Conservation (phyloP, 2,113 vertebrate genomes). For the Gnathochromis pfefferi region DNA sequence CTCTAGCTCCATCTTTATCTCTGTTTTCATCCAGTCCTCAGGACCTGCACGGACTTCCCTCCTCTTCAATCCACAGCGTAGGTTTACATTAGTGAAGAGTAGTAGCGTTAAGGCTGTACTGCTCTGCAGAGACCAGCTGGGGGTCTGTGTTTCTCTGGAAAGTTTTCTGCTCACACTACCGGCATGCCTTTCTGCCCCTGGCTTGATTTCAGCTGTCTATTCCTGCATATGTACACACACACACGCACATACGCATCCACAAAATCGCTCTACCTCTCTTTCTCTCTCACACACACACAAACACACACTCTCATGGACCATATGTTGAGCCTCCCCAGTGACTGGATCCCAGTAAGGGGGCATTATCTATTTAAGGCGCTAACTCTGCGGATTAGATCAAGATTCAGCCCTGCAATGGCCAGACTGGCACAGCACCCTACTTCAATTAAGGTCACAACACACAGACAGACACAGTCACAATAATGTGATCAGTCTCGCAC, state of each 20-base stretch:
- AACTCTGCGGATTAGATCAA: conserved; percentile 55
- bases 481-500: conserved; percentile 26
- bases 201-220: conserved; percentile 52
- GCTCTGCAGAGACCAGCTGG: conserved; percentile 29
- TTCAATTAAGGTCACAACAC: conserved; percentile 43
- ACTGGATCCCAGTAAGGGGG: conserved; percentile 28
- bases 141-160: conserved; percentile 55
- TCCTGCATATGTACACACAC: conserved; percentile 1
- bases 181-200: conserved; percentile 35
- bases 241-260: neutral
- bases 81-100: neutral
- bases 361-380: conserved; percentile 63
- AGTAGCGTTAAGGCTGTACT: neutral
- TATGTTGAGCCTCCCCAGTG: conserved; percentile 33
- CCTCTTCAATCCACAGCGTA: neutral
- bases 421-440: conserved; percentile 49
- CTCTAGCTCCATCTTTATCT: neutral
- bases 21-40: neutral
- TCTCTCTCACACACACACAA: neutral
- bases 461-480: conserved; percentile 3
- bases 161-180: conserved; percentile 50
- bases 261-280: neutral
- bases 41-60: neutral
- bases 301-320: neutral
- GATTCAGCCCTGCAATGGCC: conserved; percentile 56